These are phyloP conservation scores for Eristalinus sepulchralis DNA, from an alignment of 2,888 invertebrate species.

Conservation along the genomic window DNA sequence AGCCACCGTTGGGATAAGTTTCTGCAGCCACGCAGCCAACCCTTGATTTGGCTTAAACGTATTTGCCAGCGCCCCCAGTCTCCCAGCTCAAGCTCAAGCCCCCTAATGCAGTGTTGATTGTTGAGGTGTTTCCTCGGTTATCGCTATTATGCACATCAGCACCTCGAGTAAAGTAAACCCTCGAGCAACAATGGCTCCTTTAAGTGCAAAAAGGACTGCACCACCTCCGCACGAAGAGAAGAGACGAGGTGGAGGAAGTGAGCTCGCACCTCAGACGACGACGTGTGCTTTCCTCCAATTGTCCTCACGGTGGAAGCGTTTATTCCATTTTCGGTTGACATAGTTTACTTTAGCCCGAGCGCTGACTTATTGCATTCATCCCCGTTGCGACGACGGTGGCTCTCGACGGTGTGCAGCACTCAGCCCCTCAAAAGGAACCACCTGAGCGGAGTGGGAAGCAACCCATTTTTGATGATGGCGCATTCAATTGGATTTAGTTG, in stretches of 20 bases:
- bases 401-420: constrained; percentile 51
- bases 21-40: not conserved
- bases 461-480: not conserved
- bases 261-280: not conserved
- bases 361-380: constrained; percentile 36
- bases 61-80: not conserved
- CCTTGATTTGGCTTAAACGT: not conserved
- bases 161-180: constrained; percentile 4
- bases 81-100: not conserved
- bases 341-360: constrained; percentile 56
- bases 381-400: not conserved
- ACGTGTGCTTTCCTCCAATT: constrained; percentile 30
- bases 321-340: constrained; percentile 67
- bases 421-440: constrained; percentile 17
- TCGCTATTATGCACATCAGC: constrained; percentile 53
- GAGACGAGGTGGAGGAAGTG: not conserved
- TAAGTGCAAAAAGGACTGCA: constrained; percentile 34
- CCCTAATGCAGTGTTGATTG: constrained; percentile 6
- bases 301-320: constrained; percentile 38
- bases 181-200: constrained; percentile 44
- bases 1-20: not conserved
- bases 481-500: constrained; percentile 32
- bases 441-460: not conserved
- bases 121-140: constrained; percentile 46
- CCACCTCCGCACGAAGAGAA: not conserved